These are phyloP conservation scores for Drosophila watanabei DNA, from an alignment of 1,140 invertebrate genomes.

Conservation along the genomic window DNA sequence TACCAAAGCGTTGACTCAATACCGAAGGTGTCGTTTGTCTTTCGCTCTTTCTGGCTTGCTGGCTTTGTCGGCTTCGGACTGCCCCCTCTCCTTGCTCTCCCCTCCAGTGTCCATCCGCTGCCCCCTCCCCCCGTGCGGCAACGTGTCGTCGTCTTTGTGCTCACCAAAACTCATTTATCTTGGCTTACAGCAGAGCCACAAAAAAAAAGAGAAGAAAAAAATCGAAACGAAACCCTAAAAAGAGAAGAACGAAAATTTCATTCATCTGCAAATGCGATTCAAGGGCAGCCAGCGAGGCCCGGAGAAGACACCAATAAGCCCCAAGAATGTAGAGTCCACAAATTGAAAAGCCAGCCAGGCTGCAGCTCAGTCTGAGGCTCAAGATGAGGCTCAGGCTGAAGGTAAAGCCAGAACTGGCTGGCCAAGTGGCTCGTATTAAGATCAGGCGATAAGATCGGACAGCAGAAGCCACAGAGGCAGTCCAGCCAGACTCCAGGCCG, in stretches of 20 bases:
- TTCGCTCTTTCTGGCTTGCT: constrained; percentile 41
- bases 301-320: constrained; percentile 59
- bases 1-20: constrained; percentile 83
- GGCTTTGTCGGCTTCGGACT: constrained; percentile 73
- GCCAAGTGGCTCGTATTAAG: constrained; percentile 83
- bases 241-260: constrained; percentile 62
- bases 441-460: constrained; percentile 85
- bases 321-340: constrained; percentile 71
- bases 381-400: not conserved
- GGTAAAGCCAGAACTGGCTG: constrained; percentile 24
- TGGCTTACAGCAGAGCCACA: constrained; percentile 66
- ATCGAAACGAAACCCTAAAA: not conserved
- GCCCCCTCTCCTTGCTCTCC: not conserved
- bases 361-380: constrained; percentile 6
- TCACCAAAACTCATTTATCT: constrained; percentile 82
- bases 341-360: constrained; percentile 65
- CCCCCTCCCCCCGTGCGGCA: constrained; percentile 30
- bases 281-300: constrained; percentile 63
- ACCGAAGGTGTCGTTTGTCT: constrained; percentile 80
- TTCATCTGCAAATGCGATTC: constrained; percentile 77
- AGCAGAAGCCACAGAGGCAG: constrained; percentile 59
- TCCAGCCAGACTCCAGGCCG: not conserved
- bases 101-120: constrained; percentile 10
- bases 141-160: constrained; percentile 83
- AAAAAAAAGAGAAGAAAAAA: constrained; percentile 24